These are phyloP conservation scores for Xenopus borealis DNA, from an alignment of 2,113 vertebrate genomes.

Conservation along the genomic window DNA sequence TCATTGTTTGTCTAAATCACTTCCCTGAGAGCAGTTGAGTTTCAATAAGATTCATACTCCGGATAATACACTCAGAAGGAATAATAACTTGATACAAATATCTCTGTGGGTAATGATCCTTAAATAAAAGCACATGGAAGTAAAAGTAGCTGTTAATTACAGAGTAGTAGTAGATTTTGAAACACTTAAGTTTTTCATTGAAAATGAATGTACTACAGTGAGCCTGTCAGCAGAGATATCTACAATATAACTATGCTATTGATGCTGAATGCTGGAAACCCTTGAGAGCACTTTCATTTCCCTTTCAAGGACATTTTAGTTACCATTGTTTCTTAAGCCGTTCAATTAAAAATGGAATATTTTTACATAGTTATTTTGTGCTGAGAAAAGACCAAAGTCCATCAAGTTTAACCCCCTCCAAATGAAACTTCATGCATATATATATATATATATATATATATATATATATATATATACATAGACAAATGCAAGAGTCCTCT, in stretches of 20 bases:
- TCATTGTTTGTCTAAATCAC: constrained; percentile 49
- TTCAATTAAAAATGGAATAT: constrained; percentile 10
- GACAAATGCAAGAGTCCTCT: no score
- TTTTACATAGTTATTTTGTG: background rate
- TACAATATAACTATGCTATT: background rate
- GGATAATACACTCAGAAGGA: constrained; percentile 27
- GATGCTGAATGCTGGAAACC: constrained; percentile 48
- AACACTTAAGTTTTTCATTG: constrained; percentile 34
- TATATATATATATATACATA: no score
- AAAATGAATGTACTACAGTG: constrained; percentile 44
- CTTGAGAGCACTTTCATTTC: constrained; percentile 35
- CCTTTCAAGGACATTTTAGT: constrained; percentile 48
- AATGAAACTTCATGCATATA: no score
- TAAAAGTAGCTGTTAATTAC: constrained; percentile 67
- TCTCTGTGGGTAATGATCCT: constrained; percentile 62
- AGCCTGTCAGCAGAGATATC: constrained; percentile 35
- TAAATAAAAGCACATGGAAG: constrained; percentile 64
- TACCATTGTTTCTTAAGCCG: constrained; percentile 17
- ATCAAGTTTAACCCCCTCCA: no score
- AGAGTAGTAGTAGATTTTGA: constrained; percentile 50
- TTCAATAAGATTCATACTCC: constrained; percentile 24
- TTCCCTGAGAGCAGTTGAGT: constrained; percentile 49
- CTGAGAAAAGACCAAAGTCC: no score
- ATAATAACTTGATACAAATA: constrained; percentile 58
- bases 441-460: no score